Evolutionary conservation across 2,888 invertebrate genomes (phyloP).

Genomic region (Eilema sororculum): DNA sequence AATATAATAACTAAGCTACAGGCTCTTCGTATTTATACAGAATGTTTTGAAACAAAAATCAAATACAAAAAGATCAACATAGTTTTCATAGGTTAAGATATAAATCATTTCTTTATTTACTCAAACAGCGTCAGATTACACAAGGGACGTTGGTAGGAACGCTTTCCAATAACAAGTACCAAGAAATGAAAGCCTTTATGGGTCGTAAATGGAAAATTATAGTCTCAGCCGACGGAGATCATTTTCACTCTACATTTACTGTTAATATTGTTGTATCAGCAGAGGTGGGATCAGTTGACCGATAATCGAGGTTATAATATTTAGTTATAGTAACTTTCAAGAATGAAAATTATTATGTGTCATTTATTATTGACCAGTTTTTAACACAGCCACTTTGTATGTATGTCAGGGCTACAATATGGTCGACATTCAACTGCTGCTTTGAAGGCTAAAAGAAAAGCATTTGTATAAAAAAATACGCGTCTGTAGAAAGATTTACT

Average conservation of each 20-base stretch:
- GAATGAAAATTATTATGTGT: no score
- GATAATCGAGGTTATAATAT: constrained; percentile 16
- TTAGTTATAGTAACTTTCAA: background rate
- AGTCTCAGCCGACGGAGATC: constrained; percentile 62
- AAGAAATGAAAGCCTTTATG: constrained; percentile 77
- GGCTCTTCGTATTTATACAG: background rate
- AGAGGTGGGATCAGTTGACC: constrained; percentile 1
- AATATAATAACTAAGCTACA: no score
- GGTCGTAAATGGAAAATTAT: constrained; percentile 79
- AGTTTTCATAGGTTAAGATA: constrained; percentile 25
- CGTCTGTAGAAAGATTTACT: no score
- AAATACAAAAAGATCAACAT: background rate
- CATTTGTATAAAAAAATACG: no score
- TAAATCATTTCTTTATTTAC: constrained; percentile 59
- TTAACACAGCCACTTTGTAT: no score
- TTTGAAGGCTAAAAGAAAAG: no score
- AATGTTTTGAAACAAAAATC: background rate
- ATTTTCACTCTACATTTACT: constrained; percentile 64
- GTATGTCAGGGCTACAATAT: no score
- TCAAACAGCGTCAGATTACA: constrained; percentile 58
- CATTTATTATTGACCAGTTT: no score
- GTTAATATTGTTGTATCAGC: constrained; percentile 6
- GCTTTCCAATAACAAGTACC: constrained; percentile 75
- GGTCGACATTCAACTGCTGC: no score
- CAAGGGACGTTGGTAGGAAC: constrained; percentile 50